Evolutionary conservation across 2,888 invertebrate species (phyloP).

Genomic region (Ceramica pisi): DNA sequence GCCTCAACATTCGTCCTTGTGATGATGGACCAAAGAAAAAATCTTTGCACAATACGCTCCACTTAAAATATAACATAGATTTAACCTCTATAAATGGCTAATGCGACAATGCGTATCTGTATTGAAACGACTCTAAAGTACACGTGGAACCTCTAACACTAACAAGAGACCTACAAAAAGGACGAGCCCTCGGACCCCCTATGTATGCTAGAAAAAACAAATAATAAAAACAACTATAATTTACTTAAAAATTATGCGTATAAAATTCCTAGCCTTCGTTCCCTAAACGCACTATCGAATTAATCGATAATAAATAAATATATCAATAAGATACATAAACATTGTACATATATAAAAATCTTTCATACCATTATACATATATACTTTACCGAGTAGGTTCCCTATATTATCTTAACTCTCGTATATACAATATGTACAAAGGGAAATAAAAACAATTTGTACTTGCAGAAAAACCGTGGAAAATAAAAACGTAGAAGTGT

Average conservation of each 20-base stretch:
- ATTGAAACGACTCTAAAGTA: constrained; percentile 78
- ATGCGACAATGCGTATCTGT: constrained; percentile 71
- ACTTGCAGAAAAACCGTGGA: constrained; percentile 90
- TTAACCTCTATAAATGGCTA: constrained; percentile 84
- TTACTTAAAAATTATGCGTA: constrained; percentile 90
- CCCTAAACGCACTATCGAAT: constrained; percentile 81
- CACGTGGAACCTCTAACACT: constrained; percentile 79
- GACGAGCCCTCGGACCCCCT: constrained; percentile 74
- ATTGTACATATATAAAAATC: constrained; percentile 87
- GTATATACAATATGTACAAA: constrained; percentile 91
- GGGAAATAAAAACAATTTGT: constrained; percentile 91
- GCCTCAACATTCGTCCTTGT: constrained; percentile 69
- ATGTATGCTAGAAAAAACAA: constrained; percentile 82
- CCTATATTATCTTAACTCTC: constrained; percentile 82
- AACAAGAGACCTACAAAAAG: constrained; percentile 80
- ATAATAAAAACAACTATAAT: constrained; percentile 90
- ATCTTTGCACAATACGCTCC: constrained; percentile 67
- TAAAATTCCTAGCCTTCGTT: constrained; percentile 85
- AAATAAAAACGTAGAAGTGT: constrained; percentile 80
- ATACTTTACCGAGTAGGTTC: constrained; percentile 80
- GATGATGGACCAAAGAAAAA: constrained; percentile 70
- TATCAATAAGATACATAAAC: constrained; percentile 88
- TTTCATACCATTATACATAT: constrained; percentile 83
- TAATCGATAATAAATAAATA: constrained; percentile 86
- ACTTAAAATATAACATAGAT: constrained; percentile 80